A percentile compares a stretch with the other conserved stretches of the same genome.
Evolutionary conservation across 2,113 vertebrate genomes (phyloP).

Genomic region (Trichechus manatus): DNA sequence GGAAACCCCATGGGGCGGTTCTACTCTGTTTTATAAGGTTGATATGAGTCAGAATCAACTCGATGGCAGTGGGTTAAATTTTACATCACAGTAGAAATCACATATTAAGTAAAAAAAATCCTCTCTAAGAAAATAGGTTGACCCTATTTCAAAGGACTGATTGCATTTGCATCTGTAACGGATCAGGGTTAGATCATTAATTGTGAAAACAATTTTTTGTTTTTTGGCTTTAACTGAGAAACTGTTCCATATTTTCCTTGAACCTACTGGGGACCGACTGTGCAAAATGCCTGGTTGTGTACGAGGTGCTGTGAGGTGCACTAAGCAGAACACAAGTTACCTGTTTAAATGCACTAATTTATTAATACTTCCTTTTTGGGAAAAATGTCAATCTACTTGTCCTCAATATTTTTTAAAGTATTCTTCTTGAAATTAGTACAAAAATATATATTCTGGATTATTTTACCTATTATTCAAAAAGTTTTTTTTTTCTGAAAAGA

Average conservation of each 20-base stretch:
- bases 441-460: not conserved
- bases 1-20: no score
- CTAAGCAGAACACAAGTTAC: not conserved
- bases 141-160: not conserved
- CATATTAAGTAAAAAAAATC: not conserved
- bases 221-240: not conserved
- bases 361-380: not conserved
- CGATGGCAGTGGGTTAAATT: not conserved
- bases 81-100: not conserved
- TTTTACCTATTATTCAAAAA: conserved; percentile 4
- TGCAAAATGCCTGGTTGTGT: not conserved
- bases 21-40: no score
- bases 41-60: no score
- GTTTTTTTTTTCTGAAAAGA: not conserved
- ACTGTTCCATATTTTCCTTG: not conserved
- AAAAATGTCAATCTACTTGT: not conserved
- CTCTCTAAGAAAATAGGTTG: not conserved
- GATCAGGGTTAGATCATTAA: not conserved
- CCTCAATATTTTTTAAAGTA: not conserved
- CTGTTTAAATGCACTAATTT: not conserved
- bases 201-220: not conserved
- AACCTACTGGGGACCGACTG: not conserved
- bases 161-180: not conserved
- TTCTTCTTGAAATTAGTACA: conserved; percentile 10
- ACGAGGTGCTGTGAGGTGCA: rapidly evolving